Conservation (phyloP, 1,140 invertebrate species). For the Brachionus koreanus region DNA sequence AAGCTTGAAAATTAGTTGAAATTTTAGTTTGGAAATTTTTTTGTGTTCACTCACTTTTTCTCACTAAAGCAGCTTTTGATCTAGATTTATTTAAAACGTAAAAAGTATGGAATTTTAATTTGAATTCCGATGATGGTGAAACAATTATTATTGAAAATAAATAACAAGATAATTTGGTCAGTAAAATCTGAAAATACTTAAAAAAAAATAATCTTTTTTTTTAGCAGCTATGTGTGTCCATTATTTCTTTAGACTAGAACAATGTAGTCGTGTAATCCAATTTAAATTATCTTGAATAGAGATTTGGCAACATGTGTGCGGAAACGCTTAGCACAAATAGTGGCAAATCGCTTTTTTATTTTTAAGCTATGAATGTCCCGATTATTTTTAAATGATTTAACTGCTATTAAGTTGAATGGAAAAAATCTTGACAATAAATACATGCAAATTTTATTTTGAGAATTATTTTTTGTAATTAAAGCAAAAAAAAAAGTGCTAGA, state of each 20-base stretch:
- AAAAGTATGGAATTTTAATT: conserved; percentile 1
- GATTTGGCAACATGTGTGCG: not conserved
- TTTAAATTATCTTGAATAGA: not conserved
- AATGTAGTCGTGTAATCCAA: not conserved
- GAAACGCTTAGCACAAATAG: not conserved
- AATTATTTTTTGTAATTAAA: not conserved
- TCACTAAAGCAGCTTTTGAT: not conserved
- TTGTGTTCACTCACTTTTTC: not conserved
- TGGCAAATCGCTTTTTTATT: not conserved
- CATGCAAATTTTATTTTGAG: not conserved
- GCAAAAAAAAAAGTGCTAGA: not conserved
- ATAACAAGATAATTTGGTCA: not conserved
- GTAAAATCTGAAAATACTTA: not conserved
- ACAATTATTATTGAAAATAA: not conserved
- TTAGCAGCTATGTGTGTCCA: not conserved
- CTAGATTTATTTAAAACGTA: not conserved
- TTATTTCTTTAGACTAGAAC: not conserved
- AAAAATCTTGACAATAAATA: not conserved
- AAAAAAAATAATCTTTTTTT: not conserved
- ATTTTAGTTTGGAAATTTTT: not conserved
- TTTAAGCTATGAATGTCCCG: not conserved
- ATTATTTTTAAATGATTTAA: not conserved
- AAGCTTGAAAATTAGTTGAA: conserved; percentile 8
- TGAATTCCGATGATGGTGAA: not conserved
- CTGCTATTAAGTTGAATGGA: not conserved